Evolutionary conservation across 2,797 vertebrate species (phyloP).

Genomic region (Remorina albescens): DNA sequence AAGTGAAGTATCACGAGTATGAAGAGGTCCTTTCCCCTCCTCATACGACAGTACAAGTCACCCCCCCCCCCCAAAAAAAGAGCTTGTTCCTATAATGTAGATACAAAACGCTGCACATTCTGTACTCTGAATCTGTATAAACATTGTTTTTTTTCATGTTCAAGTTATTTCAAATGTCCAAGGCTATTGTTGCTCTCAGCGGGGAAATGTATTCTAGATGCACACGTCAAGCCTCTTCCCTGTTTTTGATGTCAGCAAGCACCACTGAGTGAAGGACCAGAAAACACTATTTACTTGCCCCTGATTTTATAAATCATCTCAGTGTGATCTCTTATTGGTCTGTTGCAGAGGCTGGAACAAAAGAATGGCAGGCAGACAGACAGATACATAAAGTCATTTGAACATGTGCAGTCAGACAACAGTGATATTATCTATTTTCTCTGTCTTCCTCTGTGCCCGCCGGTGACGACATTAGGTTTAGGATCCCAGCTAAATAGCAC

Average conservation of each 20-base stretch:
- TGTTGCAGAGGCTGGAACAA: constrained; percentile 42
- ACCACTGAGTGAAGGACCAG: constrained; percentile 56
- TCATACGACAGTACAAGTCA: constrained; percentile 49
- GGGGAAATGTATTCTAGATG: constrained; percentile 69
- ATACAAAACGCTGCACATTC: constrained; percentile 76
- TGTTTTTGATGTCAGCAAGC: constrained; percentile 76
- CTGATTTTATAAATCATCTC: constrained; percentile 70
- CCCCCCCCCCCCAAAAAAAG: too few species aligned
- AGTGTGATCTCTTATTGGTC: constrained; percentile 56
- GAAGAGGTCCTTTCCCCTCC: constrained; percentile 46
- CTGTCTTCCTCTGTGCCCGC: constrained; percentile 36
- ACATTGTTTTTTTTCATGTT: constrained; percentile 80
- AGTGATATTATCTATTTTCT: constrained; percentile 74
- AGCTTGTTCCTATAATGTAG: constrained; percentile 75
- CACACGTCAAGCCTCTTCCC: constrained; percentile 72
- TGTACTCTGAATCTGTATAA: constrained; percentile 80
- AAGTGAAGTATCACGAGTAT: constrained; percentile 32
- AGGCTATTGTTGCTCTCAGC: constrained; percentile 69
- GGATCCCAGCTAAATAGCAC: constrained; percentile 60
- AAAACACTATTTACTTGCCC: constrained; percentile 64
- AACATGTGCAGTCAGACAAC: constrained; percentile 51
- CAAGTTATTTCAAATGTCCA: constrained; percentile 80
- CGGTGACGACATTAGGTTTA: constrained; percentile 57
- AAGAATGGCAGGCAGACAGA: constrained; percentile 36
- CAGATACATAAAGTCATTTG: constrained; percentile 44